These are phyloP conservation scores for Xestobium rufovillosum DNA, from an alignment of 2,888 invertebrate species.

Conservation along the genomic window DNA sequence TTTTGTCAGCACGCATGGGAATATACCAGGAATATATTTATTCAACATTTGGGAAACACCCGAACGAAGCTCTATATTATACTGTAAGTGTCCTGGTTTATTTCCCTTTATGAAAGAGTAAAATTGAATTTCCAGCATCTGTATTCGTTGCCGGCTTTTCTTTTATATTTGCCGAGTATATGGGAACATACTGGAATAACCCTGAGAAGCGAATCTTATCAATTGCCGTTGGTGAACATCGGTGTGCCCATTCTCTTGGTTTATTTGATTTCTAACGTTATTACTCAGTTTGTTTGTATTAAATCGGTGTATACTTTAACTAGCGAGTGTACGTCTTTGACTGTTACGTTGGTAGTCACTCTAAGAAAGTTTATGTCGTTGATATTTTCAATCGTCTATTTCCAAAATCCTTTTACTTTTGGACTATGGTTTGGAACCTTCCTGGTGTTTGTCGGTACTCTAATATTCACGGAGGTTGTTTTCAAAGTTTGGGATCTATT, in stretches of 20 bases:
- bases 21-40: conserved; percentile 83
- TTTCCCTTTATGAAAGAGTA: conserved; percentile 4
- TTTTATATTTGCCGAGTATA: conserved; percentile 71
- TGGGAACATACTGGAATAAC: conserved; percentile 68
- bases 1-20: conserved; percentile 93
- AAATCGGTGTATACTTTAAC: conserved; percentile 91
- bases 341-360: conserved; percentile 93
- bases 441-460: conserved; percentile 86
- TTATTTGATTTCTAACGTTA: conserved; percentile 71
- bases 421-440: conserved; percentile 87
- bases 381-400: conserved; percentile 91
- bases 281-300: conserved; percentile 91
- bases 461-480: conserved; percentile 77
- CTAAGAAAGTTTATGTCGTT: conserved; percentile 91
- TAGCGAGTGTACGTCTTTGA: conserved; percentile 87
- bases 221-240: conserved; percentile 54
- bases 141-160: conserved; percentile 82
- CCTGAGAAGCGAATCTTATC: conserved; percentile 52
- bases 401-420: conserved; percentile 86
- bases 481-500: not conserved
- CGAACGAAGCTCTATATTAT: conserved; percentile 79
- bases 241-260: conserved; percentile 66
- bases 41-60: conserved; percentile 80
- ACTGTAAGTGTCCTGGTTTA: conserved; percentile 48
- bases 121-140: conserved; percentile 59